phyloP scores from a whole-genome alignment of 2,888 invertebrate genomes.

The Stenoptilia bipunctidactyla region DNA sequence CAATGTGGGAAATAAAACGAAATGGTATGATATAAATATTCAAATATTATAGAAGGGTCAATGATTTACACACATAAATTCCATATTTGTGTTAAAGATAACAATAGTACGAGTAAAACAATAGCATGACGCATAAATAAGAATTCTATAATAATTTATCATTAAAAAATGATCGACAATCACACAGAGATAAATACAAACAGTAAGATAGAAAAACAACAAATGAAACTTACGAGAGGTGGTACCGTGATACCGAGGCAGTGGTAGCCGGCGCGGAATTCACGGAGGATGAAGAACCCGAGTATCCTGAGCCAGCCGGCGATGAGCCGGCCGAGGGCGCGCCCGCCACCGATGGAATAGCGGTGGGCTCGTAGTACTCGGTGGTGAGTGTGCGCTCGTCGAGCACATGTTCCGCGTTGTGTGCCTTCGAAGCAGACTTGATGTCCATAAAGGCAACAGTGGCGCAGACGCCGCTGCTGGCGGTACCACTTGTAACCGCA shows the following conservation, averaged over 20 bases:
- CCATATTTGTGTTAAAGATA: too few relatives aligned
- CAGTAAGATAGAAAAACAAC: constrained; percentile 5
- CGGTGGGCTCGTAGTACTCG: constrained; percentile 91
- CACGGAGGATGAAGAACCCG: constrained; percentile 74
- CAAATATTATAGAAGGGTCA: too few relatives aligned
- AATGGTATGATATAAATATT: too few relatives aligned
- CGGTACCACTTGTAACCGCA: constrained; percentile 63
- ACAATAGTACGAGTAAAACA: too few relatives aligned
- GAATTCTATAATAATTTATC: too few relatives aligned
- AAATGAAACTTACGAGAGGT: constrained; percentile 55
- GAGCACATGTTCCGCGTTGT: constrained; percentile 89
- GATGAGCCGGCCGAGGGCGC: constrained; percentile 68
- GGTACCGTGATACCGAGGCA: constrained; percentile 52
- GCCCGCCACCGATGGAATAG: constrained; percentile 75
- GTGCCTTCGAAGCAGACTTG: constrained; percentile 94
- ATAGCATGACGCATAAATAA: too few relatives aligned
- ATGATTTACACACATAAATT: too few relatives aligned
- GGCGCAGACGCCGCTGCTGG: constrained; percentile 81
- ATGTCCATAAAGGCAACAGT: constrained; percentile 97
- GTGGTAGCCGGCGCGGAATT: constrained; percentile 53
- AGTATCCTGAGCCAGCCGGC: constrained; percentile 72
- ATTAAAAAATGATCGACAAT: too few relatives aligned
- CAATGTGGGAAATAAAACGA: too few relatives aligned
- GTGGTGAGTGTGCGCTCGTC: constrained; percentile 90
- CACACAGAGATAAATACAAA: too few relatives aligned